Evolutionary conservation across 2,113 vertebrate species (phyloP), one percentile per base, ranked within the genome.

Genomic region (Grammomys dolichurus): DNA sequence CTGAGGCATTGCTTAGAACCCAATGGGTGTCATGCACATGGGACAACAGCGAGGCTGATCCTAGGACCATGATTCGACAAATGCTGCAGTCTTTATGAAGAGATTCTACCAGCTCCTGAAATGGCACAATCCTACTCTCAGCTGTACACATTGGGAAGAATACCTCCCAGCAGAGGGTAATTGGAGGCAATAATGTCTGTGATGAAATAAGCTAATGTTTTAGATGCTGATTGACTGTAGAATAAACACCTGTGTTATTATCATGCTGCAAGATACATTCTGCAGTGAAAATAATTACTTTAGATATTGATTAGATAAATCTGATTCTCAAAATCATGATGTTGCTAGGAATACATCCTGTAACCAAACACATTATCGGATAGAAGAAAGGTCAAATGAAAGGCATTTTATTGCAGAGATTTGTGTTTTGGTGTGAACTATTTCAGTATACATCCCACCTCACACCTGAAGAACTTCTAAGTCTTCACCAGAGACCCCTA

Each of bases 231-330:
- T 58, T 56, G 26, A 5, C 58, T 69, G 28, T 63, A 43, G 19
- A 28, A 94, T 51, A 60, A 91, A 78, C 26, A 87, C 19, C 46
- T 73, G 13, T 89, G 6, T 14, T 90, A 16, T 69, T 77, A 43
- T 75, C 26, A 51, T 58, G 48, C 3, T 81, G 20, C 60, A 7
- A 33, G 69, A 89, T 87, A 54, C 78, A 93, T n/a, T 93, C n/a
- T 75, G 20, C 14, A 90, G 28, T 51, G 43, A 69, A 95, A 89
- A 84, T 87, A 43, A 89, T 93, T 78, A 69, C 31, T 78, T n/a
- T 3, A 65, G 24, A 24, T 89, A 87, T 67, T 13, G 80, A 87
- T 46, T 92, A 33, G 31, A 58, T 51, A 36, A 43, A 82, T 73
- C 10, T 24, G 56, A 60, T 95, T 94, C 24, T 56, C 11, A 1